Conservation (phyloP, 2,888 invertebrate species). For the Spisula subtruncata region DNA sequence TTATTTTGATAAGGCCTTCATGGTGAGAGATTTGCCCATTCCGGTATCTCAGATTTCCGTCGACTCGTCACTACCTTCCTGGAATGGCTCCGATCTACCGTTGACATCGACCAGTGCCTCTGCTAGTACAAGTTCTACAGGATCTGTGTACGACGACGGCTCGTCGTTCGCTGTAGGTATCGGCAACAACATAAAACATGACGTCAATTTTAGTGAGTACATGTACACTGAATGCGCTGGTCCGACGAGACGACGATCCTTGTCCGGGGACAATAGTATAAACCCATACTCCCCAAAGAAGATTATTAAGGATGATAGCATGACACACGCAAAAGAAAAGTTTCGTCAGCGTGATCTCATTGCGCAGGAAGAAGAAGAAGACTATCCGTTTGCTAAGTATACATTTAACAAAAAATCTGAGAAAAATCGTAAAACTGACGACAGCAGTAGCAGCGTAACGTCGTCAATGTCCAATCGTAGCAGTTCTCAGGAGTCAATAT, state of each 20-base stretch:
- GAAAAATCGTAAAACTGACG: conserved; percentile 10
- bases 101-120: conserved; percentile 41
- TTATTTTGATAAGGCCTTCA: background rate
- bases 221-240: conserved; percentile 21
- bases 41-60: conserved; percentile 52
- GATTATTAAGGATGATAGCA: conserved; percentile 13
- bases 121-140: conserved; percentile 40
- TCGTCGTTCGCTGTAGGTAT: background rate
- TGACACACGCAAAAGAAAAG: conserved; percentile 47
- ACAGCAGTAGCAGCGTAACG: conserved; percentile 11
- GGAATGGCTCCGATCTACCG: conserved; percentile 38
- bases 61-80: conserved; percentile 42
- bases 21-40: background rate
- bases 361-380: conserved; percentile 80
- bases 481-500: conserved; percentile 59
- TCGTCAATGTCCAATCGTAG: conserved; percentile 57
- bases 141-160: conserved; percentile 51
- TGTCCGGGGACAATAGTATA: background rate
- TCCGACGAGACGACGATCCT: conserved; percentile 35
- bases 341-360: conserved; percentile 74
- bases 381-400: conserved; percentile 77
- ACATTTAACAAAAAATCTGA: conserved; percentile 75
- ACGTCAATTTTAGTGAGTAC: conserved; percentile 32
- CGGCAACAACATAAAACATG: conserved; percentile 6
- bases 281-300: conserved; percentile 36